Base-by-base conservation (phyloP, 2,113 vertebrate genomes). In the Engystomops pustulosus region DNA sequence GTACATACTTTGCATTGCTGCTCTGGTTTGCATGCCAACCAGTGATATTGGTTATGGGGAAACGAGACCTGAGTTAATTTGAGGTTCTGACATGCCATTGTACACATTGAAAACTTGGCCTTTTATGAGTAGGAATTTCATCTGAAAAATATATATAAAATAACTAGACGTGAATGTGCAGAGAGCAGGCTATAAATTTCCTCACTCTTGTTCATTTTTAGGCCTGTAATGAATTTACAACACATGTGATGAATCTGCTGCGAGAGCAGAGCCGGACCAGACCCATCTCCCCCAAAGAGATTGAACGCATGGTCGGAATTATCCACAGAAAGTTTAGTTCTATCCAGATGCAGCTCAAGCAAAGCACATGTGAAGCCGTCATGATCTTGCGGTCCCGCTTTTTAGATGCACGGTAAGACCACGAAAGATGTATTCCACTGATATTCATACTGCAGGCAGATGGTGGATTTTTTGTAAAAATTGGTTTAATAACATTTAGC, bases 251-350 rank as follows among this genome's bases (percentile, higher is more conserved):
- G 98, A 99, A 99, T 91, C 96, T 99, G 79, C 90, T 99, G 91
- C 92, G 98, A 1, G 98, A 99, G 90, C 98, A 99, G 91, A 97
- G 96, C 65, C 94, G 97, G 89, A 99, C 97, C 27, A 92, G 98
- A 67, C 97, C 98, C 60, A 99, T 99, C 92, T 99, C 98, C 0
- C 97, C 97, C 0, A 99, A 99, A 91, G 98, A 99, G 94, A 99
- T 99, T 0, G 98, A 99, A 89, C 93, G 97, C 38, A 99, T 99
- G 98, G 98, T 99, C 87, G 94, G 93, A 91, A 99, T 99, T 92
- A 99, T 99, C 92, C 98, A 99, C 90, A 97, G 98, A 94, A 99
- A 99, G 92, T 99, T 99, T 95, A 98, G 96, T 93, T 98, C 97
- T 92, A 99, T 99, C 93, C 98, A 99, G 95, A 99, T 99, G 97